A percentile compares a stretch with the other conserved stretches of the same genome.
These are phyloP conservation scores for Leptinotarsa peninsularis DNA, from an alignment of 2,888 invertebrate genomes.

Conservation along the genomic window DNA sequence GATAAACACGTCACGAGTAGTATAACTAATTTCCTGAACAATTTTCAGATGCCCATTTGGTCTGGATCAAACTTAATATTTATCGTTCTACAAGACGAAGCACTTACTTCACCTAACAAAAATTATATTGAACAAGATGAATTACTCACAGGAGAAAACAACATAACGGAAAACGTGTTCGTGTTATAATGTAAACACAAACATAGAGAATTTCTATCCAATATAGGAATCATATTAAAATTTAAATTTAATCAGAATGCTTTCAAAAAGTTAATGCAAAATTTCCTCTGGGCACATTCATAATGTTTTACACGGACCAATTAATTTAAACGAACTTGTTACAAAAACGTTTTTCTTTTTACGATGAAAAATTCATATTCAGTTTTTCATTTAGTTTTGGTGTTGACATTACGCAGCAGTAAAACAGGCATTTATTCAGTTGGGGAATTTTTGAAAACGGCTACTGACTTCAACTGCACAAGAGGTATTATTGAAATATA, in stretches of 20 bases:
- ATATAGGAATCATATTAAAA: not conserved
- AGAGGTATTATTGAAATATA: no score
- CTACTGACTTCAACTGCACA: no score
- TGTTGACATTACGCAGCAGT: not conserved
- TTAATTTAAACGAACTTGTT: not conserved
- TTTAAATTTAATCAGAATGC: not conserved
- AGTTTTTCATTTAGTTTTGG: not conserved
- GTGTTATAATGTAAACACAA: not conserved
- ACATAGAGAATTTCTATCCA: constrained; percentile 2
- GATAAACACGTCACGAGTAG: no score
- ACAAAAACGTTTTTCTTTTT: not conserved
- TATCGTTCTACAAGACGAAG: not conserved
- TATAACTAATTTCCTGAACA: no score
- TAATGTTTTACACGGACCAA: constrained; percentile 2
- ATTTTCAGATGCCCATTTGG: not conserved
- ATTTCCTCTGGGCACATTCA: constrained; percentile 2
- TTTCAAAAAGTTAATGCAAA: not conserved
- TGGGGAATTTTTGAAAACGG: no score
- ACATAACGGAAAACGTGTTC: constrained; percentile 1
- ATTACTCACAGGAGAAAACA: not conserved
- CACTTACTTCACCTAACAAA: not conserved
- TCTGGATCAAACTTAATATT: not conserved
- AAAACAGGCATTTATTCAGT: not conserved
- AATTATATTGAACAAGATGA: not conserved
- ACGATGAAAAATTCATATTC: not conserved